Evolutionary conservation across 2,113 vertebrate species (phyloP).

Genomic region (Phainopepla nitens): DNA sequence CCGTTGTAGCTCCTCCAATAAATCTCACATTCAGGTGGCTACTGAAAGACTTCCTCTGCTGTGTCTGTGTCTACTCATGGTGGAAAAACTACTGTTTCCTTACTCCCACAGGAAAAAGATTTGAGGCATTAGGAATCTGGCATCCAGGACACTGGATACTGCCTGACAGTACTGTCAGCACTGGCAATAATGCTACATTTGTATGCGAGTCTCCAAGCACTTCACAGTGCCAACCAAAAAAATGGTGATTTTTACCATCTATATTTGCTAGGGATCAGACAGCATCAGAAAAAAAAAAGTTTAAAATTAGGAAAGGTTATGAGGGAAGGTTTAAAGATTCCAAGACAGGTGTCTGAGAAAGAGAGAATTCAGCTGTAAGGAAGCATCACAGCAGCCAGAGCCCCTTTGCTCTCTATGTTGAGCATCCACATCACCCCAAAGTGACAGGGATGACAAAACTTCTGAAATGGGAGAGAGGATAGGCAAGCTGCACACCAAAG

Average conservation of each 20-base stretch:
- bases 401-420: not conserved
- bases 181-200: not conserved
- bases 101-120: not conserved
- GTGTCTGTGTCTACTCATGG: not conserved
- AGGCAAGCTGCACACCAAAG: not conserved
- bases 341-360: not conserved
- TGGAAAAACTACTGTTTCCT: not conserved
- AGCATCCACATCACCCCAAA: fast-evolving
- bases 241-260: not conserved
- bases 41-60: not conserved
- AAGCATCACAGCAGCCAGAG: not conserved
- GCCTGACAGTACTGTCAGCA: not conserved
- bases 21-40: not conserved
- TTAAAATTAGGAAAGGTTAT: not conserved
- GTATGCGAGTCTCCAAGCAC: not conserved
- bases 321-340: not conserved
- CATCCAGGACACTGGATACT: not conserved
- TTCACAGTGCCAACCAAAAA: not conserved
- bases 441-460: not conserved
- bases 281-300: not conserved
- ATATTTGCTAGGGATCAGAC: not conserved
- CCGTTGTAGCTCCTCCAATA: not conserved
- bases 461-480: not conserved
- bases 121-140: not conserved
- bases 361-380: not conserved